These are phyloP conservation scores for Galeruca laticollis DNA, from an alignment of 2,888 invertebrate species.

Conservation along the genomic window DNA sequence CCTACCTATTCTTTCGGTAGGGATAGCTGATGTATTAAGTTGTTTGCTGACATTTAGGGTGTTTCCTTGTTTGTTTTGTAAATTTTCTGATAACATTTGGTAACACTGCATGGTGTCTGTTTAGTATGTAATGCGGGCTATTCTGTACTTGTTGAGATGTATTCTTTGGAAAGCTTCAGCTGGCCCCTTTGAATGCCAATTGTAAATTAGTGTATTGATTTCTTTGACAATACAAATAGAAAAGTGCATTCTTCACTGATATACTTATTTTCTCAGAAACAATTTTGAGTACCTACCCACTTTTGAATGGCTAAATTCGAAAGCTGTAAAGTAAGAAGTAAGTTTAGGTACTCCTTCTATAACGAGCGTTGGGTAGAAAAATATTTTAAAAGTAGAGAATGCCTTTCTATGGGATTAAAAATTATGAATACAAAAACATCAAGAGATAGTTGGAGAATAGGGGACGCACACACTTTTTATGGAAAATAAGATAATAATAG, in stretches of 20 bases:
- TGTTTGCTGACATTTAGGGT: conserved; percentile 57
- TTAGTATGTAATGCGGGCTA: conserved; percentile 49
- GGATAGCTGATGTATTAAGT: conserved; percentile 53
- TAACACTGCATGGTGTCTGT: conserved; percentile 55
- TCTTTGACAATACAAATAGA: conserved; percentile 27
- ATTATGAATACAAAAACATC: too few relatives aligned
- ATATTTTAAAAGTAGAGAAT: too few relatives aligned
- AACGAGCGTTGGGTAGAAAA: not conserved
- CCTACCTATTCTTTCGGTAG: conserved; percentile 47
- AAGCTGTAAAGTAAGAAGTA: not conserved
- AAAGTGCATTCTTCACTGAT: conserved; percentile 15
- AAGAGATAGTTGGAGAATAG: too few relatives aligned
- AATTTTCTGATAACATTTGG: conserved; percentile 59
- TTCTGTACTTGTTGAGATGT: conserved; percentile 38
- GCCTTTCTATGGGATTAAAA: too few relatives aligned
- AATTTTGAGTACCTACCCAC: not conserved
- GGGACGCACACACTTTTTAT: too few relatives aligned
- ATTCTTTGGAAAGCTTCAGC: conserved; percentile 49
- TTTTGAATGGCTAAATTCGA: not conserved
- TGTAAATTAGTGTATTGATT: conserved; percentile 45
- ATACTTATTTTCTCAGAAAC: conserved; percentile 30
- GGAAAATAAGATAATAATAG: too few relatives aligned
- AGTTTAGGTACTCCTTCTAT: not conserved
- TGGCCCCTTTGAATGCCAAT: conserved; percentile 47
- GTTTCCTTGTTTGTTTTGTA: conserved; percentile 62